A percentile compares a stretch with the other conserved stretches of the same genome.
These are phyloP conservation scores for Trisateles emortualis DNA, from an alignment of 2,888 invertebrate species.

Conservation along the genomic window DNA sequence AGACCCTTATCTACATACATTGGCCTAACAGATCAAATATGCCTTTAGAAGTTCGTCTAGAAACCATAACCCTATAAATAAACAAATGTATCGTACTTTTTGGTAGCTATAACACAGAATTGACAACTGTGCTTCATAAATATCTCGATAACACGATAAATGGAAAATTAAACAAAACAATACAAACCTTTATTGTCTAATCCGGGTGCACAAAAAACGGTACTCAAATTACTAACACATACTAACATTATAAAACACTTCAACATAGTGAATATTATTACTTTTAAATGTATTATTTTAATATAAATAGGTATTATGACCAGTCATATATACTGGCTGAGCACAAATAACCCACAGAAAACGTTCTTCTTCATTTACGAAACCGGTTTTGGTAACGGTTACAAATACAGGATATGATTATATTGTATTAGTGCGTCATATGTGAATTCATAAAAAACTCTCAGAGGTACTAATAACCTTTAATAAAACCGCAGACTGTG, in stretches of 20 bases:
- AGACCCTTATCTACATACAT: too few species aligned
- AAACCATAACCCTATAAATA: too few species aligned
- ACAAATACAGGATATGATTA: slow-evolving; percentile 21
- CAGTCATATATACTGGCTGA: not conserved
- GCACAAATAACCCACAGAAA: slow-evolving; percentile 14
- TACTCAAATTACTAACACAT: slow-evolving; percentile 28
- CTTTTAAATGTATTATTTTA: not conserved
- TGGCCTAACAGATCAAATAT: too few species aligned
- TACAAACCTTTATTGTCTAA: slow-evolving; percentile 50
- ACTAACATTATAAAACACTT: slow-evolving; percentile 32
- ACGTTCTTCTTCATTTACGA: slow-evolving; percentile 19
- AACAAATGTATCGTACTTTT: too few species aligned
- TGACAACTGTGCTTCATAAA: too few species aligned
- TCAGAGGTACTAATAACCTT: not conserved
- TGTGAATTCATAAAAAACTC: slow-evolving; percentile 24
- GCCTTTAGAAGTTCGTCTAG: too few species aligned
- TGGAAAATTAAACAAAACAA: slow-evolving; percentile 8
- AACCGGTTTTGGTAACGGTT: slow-evolving; percentile 38
- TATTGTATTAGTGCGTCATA: slow-evolving; percentile 16
- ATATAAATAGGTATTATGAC: not conserved
- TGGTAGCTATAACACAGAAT: too few species aligned
- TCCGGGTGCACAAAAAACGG: slow-evolving; percentile 36
- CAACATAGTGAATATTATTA: slow-evolving; percentile 34
- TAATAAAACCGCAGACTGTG: not conserved
- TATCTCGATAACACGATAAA: not conserved